Percentiles rank a stretch among this genome's conserved stretches.
phyloP scores from a whole-genome alignment of 2,888 invertebrate species.

The Sminthurides aquaticus region DNA sequence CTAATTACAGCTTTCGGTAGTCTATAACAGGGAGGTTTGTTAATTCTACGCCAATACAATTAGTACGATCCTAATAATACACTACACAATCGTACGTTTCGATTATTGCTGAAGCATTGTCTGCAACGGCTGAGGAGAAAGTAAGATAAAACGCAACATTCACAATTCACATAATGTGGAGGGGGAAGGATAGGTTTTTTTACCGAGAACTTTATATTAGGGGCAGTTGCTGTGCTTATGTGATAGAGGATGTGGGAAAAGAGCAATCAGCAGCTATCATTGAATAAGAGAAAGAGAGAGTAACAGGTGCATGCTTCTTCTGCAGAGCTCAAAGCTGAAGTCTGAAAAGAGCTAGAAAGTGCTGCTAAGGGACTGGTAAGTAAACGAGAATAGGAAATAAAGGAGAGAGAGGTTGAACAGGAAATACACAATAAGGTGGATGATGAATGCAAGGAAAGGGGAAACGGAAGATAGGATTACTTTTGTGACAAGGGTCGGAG shows the following conservation, averaged over 20 bases:
- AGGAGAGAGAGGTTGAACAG: neutral
- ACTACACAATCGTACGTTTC: too few species aligned
- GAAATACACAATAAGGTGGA: neutral
- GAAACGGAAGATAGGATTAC: neutral
- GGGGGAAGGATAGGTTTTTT: too few species aligned
- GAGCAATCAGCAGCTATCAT: neutral
- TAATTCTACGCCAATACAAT: too few species aligned
- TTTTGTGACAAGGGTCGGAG: neutral
- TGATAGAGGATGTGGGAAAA: neutral
- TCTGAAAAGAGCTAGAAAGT: neutral
- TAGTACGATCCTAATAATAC: too few species aligned
- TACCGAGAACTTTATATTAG: neutral
- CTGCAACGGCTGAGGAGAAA: neutral
- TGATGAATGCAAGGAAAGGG: neutral
- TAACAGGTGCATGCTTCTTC: neutral
- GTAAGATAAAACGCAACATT: neutral
- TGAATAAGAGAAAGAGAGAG: neutral
- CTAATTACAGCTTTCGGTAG: too few species aligned
- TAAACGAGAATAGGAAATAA: too few species aligned
- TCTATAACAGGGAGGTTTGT: too few species aligned
- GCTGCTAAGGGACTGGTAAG: neutral
- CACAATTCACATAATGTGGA: too few species aligned
- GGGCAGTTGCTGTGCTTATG: neutral
- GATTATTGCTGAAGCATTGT: too few species aligned
- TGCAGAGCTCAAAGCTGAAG: too few species aligned